phyloP scores from a whole-genome alignment of 2,113 vertebrate species.

The Columbina picui region DNA sequence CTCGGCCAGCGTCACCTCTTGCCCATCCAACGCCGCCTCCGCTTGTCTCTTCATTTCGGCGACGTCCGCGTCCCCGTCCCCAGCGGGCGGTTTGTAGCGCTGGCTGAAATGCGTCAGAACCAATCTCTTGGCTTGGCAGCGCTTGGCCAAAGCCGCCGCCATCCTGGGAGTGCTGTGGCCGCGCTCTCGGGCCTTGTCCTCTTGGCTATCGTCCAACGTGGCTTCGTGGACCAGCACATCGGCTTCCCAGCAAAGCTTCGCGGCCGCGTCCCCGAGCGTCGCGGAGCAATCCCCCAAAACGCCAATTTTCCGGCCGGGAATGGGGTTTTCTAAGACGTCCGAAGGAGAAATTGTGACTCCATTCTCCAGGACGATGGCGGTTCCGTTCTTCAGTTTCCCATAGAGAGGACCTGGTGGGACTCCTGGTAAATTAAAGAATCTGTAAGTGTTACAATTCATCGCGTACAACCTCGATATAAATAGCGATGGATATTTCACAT shows the following conservation, averaged over 20 bases:
- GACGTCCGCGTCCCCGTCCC: conserved; percentile 69
- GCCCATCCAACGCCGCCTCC: conserved; percentile 69
- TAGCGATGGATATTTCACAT: accelerated
- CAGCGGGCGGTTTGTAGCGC: conserved; percentile 81
- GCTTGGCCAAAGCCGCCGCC: conserved; percentile 82
- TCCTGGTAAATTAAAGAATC: conserved; percentile 71
- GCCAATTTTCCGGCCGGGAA: conserved; percentile 89
- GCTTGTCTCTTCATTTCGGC: conserved; percentile 82
- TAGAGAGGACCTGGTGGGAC: conserved; percentile 87
- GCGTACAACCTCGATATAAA: not conserved
- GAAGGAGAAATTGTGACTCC: conserved; percentile 74
- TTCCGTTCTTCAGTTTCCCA: conserved; percentile 86
- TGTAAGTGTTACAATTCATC: accelerated
- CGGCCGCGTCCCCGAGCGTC: conserved; percentile 70
- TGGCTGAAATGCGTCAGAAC: conserved; percentile 93
- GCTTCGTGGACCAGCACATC: conserved; percentile 92
- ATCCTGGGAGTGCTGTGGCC: conserved; percentile 90
- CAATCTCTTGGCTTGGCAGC: conserved; percentile 74
- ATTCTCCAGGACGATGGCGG: conserved; percentile 76
- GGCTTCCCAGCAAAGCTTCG: conserved; percentile 77
- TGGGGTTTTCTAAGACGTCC: conserved; percentile 80
- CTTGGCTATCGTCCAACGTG: conserved; percentile 84
- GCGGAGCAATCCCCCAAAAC: conserved; percentile 90
- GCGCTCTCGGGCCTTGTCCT: conserved; percentile 85
- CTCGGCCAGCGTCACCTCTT: conserved; percentile 85